Conservation (phyloP, 1,140 invertebrate species). For the Stenopsyche tienmushanensis region DNA sequence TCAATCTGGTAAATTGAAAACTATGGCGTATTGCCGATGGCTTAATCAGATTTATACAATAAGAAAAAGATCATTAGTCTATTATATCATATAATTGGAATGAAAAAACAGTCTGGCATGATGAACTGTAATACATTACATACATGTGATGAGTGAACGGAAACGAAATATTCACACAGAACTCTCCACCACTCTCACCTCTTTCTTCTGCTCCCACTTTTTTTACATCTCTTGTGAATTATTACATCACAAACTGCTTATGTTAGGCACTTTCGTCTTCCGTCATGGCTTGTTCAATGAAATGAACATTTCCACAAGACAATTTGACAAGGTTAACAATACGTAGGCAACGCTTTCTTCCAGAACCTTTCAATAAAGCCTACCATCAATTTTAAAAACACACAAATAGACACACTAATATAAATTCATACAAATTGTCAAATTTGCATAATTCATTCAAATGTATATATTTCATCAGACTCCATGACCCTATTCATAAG, state of each 20-base stretch:
- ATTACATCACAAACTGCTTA: background rate
- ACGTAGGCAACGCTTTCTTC: background rate
- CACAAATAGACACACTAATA: too few relatives aligned
- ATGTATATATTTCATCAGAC: too few relatives aligned
- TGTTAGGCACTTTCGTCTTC: conserved; percentile 16
- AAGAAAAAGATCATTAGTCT: too few relatives aligned
- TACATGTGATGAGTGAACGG: background rate
- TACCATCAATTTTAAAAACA: too few relatives aligned
- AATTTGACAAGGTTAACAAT: conserved; percentile 23
- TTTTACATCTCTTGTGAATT: background rate
- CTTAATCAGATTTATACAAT: too few relatives aligned
- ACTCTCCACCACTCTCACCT: background rate
- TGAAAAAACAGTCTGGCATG: background rate
- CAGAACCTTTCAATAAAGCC: too few relatives aligned
- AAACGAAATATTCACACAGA: background rate
- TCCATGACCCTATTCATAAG: too few relatives aligned
- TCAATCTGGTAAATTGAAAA: too few relatives aligned
- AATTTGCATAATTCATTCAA: too few relatives aligned
- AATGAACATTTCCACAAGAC: conserved; percentile 10
- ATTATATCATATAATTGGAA: too few relatives aligned
- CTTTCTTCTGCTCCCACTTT: background rate
- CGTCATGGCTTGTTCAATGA: conserved; percentile 13
- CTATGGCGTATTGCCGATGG: too few relatives aligned
- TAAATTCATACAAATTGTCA: too few relatives aligned
- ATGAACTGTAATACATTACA: background rate